Percentiles rank a stretch among this genome's conserved stretches.
These are phyloP conservation scores for Stegana nigrithorax DNA, from an alignment of 2,888 invertebrate genomes.

Conservation along the genomic window DNA sequence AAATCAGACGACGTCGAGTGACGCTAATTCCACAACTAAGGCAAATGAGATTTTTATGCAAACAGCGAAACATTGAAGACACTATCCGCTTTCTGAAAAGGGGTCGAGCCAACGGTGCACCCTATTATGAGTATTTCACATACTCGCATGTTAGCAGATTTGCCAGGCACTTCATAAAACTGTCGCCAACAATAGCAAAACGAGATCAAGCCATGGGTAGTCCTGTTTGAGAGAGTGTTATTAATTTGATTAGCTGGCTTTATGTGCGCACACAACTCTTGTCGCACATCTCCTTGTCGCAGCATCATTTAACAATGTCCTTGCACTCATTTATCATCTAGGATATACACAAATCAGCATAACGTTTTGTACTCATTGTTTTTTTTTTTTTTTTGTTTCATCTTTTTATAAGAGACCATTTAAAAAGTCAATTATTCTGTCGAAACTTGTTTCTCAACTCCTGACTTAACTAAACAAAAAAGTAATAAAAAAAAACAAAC, in stretches of 20 bases:
- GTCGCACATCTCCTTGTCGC: neutral
- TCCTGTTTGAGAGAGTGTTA: conserved; percentile 33
- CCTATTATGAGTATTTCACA: no score
- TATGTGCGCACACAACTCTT: conserved; percentile 49
- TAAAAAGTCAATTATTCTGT: no score
- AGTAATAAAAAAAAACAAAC: no score
- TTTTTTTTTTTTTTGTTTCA: neutral
- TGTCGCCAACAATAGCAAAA: conserved; percentile 48
- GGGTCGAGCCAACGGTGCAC: no score
- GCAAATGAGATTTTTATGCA: conserved; percentile 62
- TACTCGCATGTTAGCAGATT: no score
- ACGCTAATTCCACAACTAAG: no score
- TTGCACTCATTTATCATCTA: conserved; percentile 42
- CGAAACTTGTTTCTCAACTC: conserved; percentile 51
- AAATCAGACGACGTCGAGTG: no score
- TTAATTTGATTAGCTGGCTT: conserved; percentile 52
- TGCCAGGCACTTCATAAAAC: conserved; percentile 59
- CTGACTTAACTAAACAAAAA: no score
- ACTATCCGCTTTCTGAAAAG: no score
- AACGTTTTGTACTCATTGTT: conserved; percentile 29
- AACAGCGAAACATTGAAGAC: no score
- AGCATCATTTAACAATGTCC: conserved; percentile 2
- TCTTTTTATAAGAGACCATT: no score
- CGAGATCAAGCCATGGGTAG: conserved; percentile 25
- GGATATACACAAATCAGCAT: conserved; percentile 48